Conservation (phyloP, 2,113 vertebrate species). For the Festucalex cinctus region DNA sequence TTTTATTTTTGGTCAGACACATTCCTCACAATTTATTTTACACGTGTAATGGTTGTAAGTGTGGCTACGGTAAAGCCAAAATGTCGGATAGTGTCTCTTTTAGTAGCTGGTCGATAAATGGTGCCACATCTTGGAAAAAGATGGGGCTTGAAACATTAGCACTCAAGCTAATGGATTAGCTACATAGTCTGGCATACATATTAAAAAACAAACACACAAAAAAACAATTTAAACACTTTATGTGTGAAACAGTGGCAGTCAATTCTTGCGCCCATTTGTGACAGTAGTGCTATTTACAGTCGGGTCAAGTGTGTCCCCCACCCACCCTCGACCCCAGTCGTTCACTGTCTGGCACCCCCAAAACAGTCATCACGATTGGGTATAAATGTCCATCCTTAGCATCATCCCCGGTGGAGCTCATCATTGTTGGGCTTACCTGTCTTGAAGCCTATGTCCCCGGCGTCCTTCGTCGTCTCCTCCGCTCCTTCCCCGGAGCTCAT, state of each 20-base stretch:
- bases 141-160: conserved; percentile 50
- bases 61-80: background rate
- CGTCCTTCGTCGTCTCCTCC: conserved; percentile 90
- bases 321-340: background rate
- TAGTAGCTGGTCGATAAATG: background rate
- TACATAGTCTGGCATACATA: conserved; percentile 4
- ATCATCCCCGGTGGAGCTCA: conserved; percentile 19
- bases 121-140: conserved; percentile 14
- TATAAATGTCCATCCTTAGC: conserved; percentile 51
- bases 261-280: background rate
- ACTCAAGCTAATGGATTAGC: conserved; percentile 30
- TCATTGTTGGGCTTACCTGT: conserved; percentile 76
- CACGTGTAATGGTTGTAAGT: background rate
- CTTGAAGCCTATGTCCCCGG: conserved; percentile 87
- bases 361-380: conserved; percentile 27
- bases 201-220: no score
- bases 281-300: background rate
- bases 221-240: no score
- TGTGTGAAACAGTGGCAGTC: background rate
- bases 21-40: background rate
- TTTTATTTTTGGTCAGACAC: background rate
- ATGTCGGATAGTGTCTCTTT: background rate
- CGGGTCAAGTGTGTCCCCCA: background rate
- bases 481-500: conserved; percentile 87
- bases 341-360: background rate